Conservation (phyloP, 2,113 vertebrate species). For the Zootoca vivipara region DNA sequence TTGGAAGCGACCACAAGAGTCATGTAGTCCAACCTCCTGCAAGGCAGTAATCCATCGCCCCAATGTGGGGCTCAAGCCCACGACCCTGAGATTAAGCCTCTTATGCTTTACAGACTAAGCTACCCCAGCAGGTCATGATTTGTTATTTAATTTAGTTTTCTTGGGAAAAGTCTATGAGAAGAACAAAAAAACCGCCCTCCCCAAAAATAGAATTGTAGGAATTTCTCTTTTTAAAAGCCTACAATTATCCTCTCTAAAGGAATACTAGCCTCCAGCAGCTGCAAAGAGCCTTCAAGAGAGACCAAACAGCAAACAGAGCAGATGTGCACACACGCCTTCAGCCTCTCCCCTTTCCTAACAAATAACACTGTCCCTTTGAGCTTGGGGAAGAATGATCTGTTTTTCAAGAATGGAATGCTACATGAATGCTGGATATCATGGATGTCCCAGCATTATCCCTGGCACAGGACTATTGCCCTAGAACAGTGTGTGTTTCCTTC, state of each 20-base stretch:
- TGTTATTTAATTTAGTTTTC: neutral
- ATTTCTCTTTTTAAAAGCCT: slow-evolving; percentile 18
- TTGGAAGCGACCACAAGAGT: no score
- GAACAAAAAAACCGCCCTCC: neutral
- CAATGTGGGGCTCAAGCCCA: no score
- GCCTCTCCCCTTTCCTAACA: neutral
- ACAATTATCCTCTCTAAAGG: slow-evolving; percentile 7
- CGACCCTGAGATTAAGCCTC: no score
- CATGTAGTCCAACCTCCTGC: no score
- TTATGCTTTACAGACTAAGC: no score
- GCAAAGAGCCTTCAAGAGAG: neutral
- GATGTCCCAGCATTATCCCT: neutral
- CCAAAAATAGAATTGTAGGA: slow-evolving; percentile 10
- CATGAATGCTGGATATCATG: neutral
- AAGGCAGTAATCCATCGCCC: no score
- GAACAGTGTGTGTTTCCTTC: neutral
- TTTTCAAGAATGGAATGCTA: neutral
- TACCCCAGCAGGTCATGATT: neutral
- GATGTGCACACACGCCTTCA: neutral
- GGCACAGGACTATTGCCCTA: neutral
- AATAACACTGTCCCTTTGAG: neutral
- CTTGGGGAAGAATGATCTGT: neutral
- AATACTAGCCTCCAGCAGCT: slow-evolving; percentile 7
- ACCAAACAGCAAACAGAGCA: neutral
- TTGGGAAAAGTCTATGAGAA: neutral